Evolutionary conservation across 37 sponge, comb jelly and placozoan genomes (phyloP).

Genomic region (Axinella damicornis): DNA sequence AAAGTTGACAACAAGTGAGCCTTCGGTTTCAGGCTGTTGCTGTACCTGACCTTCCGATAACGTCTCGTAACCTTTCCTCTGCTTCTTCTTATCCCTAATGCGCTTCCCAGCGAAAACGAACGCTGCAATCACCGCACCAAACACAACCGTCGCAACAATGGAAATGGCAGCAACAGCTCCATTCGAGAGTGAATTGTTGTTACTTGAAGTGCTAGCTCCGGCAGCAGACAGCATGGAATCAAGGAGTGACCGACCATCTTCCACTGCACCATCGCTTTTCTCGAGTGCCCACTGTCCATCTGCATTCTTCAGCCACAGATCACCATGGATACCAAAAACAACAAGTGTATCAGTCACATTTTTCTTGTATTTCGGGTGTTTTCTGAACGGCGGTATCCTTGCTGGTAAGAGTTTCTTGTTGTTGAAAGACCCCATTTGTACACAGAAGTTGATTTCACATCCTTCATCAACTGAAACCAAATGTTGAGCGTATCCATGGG

Average conservation of each 20-base stretch:
- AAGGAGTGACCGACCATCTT: too few species aligned
- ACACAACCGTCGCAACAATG: not conserved
- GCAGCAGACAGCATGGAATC: too few species aligned
- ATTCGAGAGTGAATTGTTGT: not conserved
- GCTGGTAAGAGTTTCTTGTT: not conserved
- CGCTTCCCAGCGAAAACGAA: not conserved
- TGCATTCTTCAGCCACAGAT: not conserved
- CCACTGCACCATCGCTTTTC: too few species aligned
- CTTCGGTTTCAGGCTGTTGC: too few species aligned
- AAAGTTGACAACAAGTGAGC: too few species aligned
- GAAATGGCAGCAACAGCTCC: slow-evolving; percentile 1
- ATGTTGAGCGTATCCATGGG: slow-evolving; percentile 47
- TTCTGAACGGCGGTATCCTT: slow-evolving; percentile 48
- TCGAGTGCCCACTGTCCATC: slow-evolving; percentile 6
- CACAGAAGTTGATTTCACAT: slow-evolving; percentile 76
- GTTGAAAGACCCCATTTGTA: slow-evolving; percentile 11
- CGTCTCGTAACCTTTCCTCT: too few species aligned
- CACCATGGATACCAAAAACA: slow-evolving; percentile 13
- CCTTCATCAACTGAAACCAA: slow-evolving; percentile 52
- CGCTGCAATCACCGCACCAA: not conserved
- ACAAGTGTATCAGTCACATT: slow-evolving; percentile 16
- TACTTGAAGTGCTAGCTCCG: too few species aligned
- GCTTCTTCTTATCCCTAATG: not conserved
- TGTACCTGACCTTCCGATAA: too few species aligned
- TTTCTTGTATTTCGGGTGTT: slow-evolving; percentile 3